Conservation (phyloP, 1,140 invertebrate genomes). For the Drosophila nannoptera region DNA sequence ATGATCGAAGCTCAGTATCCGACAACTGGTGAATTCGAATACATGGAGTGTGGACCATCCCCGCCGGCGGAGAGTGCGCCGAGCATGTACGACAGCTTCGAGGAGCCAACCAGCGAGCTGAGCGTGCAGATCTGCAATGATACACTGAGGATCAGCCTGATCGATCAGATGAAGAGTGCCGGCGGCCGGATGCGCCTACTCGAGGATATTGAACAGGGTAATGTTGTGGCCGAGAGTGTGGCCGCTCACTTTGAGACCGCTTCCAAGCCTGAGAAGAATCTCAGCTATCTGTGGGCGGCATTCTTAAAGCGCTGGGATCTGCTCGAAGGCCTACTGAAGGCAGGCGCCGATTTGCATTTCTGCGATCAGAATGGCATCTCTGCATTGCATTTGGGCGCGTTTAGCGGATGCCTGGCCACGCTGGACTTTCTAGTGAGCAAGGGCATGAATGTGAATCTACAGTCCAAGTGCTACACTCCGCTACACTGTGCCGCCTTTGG, state of each 20-base stretch:
- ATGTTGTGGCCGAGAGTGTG: constrained; percentile 81
- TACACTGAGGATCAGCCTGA: constrained; percentile 84
- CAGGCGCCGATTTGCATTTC: constrained; percentile 85
- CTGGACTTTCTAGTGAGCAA: constrained; percentile 84
- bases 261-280: constrained; percentile 84
- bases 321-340: constrained; percentile 81
- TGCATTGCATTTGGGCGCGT: constrained; percentile 87
- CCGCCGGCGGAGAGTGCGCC: constrained; percentile 86
- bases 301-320: constrained; percentile 85
- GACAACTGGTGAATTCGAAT: constrained; percentile 84
- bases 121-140: constrained; percentile 87
- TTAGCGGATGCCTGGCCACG: constrained; percentile 86
- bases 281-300: constrained; percentile 85
- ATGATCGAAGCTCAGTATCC: constrained; percentile 83
- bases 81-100: constrained; percentile 86
- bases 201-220: constrained; percentile 85
- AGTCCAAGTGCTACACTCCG: constrained; percentile 85
- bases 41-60: constrained; percentile 86
- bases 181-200: constrained; percentile 84
- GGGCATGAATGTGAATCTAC: constrained; percentile 84
- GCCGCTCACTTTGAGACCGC: constrained; percentile 80
- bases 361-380: constrained; percentile 85
- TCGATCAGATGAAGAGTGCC: constrained; percentile 85
- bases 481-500: constrained; percentile 90
- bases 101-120: constrained; percentile 85